These are phyloP conservation scores for Syrista parreyssii DNA, from an alignment of 2,888 invertebrate species.

Conservation along the genomic window DNA sequence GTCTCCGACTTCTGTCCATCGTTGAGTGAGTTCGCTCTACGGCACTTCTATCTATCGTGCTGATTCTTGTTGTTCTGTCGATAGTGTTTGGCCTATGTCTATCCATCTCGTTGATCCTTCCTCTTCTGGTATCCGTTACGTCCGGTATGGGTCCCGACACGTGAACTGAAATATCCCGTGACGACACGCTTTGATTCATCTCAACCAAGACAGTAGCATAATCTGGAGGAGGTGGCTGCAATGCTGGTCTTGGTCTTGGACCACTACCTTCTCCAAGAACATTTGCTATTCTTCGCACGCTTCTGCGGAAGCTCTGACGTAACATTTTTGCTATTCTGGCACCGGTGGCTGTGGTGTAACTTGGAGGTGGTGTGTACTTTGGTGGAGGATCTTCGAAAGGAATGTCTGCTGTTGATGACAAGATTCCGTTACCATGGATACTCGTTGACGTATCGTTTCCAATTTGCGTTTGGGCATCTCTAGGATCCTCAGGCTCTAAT, in stretches of 20 bases:
- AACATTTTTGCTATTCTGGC: conserved; percentile 81
- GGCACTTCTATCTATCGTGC: conserved; percentile 39
- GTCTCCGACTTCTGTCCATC: conserved; percentile 41
- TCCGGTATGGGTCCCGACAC: conserved; percentile 40
- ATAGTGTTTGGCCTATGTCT: conserved; percentile 51
- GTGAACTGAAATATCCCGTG: conserved; percentile 40
- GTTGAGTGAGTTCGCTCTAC: conserved; percentile 51
- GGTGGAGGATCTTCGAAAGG: conserved; percentile 83
- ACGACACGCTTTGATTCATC: conserved; percentile 66
- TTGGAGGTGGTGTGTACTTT: conserved; percentile 93
- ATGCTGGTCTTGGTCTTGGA: conserved; percentile 50
- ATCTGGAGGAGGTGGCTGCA: conserved; percentile 72
- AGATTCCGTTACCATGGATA: conserved; percentile 54
- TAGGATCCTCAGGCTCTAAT: conserved; percentile 68
- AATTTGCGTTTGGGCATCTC: conserved; percentile 48
- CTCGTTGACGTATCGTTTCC: conserved; percentile 45
- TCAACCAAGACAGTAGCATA: conserved; percentile 74
- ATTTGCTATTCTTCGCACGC: conserved; percentile 76
- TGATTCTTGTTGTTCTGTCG: conserved; percentile 48
- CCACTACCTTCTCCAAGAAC: conserved; percentile 68
- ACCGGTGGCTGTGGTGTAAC: conserved; percentile 92
- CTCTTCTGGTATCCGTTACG: conserved; percentile 29
- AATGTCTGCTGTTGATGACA: conserved; percentile 55
- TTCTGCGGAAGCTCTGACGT: conserved; percentile 81
- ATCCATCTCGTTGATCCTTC: conserved; percentile 10